phyloP scores from a whole-genome alignment of 1,140 invertebrate genomes.

The Drosophila grimshawi region DNA sequence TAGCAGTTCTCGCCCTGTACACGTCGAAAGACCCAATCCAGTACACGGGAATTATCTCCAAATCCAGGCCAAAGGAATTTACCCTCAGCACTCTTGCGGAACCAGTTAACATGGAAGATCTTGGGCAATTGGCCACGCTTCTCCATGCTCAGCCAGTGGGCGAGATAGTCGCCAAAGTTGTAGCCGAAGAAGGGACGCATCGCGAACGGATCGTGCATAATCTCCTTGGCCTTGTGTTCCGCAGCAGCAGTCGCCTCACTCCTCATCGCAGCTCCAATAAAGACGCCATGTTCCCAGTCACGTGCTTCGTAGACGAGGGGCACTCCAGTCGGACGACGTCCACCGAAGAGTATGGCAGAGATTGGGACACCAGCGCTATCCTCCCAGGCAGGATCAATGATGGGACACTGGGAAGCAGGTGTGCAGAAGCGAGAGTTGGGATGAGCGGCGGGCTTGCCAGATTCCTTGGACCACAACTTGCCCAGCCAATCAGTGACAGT shows the following conservation, averaged over 20 bases:
- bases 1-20: conserved; percentile 90
- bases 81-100: conserved; percentile 90
- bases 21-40: conserved; percentile 94
- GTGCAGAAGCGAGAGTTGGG: conserved; percentile 96
- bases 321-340: conserved; percentile 93
- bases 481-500: conserved; percentile 91
- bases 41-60: conserved; percentile 94
- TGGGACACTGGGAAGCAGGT: conserved; percentile 95
- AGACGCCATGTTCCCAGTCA: conserved; percentile 96
- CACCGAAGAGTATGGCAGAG: conserved; percentile 96
- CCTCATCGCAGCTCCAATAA: conserved; percentile 94
- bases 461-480: conserved; percentile 88
- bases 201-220: conserved; percentile 98
- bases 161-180: conserved; percentile 96
- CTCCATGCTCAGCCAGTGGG: conserved; percentile 94
- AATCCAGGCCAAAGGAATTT: conserved; percentile 97
- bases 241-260: conserved; percentile 98
- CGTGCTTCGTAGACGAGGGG: conserved; percentile 95
- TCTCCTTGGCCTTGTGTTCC: conserved; percentile 93
- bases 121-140: conserved; percentile 88
- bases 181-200: conserved; percentile 99
- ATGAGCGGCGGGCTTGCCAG: conserved; percentile 90
- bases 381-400: conserved; percentile 93
- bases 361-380: conserved; percentile 93
- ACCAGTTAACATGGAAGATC: conserved; percentile 98